Conservation (phyloP, 2,113 vertebrate genomes). For the Chaenocephalus aceratus region DNA sequence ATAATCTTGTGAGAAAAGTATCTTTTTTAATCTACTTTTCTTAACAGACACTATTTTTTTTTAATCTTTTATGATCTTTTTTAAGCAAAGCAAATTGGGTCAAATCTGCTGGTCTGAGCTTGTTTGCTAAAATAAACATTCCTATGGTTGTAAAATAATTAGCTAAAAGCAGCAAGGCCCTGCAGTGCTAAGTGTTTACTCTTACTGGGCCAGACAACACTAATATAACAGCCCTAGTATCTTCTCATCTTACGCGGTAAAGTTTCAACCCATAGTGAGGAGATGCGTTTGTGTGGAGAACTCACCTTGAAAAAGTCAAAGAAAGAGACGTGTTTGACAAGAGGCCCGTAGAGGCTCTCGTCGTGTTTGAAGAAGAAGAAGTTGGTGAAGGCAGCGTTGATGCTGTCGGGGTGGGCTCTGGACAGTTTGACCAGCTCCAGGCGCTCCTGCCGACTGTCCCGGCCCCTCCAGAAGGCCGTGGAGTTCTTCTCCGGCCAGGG, state of each 20-base stretch:
- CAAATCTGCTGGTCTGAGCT: not conserved
- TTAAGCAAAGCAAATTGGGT: not conserved
- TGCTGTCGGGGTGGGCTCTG: slow-evolving; percentile 87
- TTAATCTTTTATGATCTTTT: not conserved
- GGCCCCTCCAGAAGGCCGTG: slow-evolving; percentile 95
- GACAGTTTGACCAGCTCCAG: slow-evolving; percentile 95
- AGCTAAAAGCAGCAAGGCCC: not conserved
- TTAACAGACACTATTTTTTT: not conserved
- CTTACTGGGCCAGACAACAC: not conserved
- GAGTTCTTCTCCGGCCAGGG: slow-evolving; percentile 90
- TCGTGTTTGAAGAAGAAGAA: slow-evolving; percentile 99
- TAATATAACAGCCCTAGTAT: too few relatives aligned
- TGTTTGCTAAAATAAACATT: not conserved
- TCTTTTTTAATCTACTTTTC: not conserved
- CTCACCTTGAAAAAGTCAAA: slow-evolving; percentile 99
- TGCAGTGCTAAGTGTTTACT: not conserved
- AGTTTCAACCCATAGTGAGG: not conserved
- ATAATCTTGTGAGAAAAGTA: not conserved
- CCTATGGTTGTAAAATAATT: not conserved
- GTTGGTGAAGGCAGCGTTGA: slow-evolving; percentile 98
- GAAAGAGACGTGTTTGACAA: slow-evolving; percentile 98
- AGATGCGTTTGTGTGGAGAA: not conserved
- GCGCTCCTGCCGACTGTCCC: slow-evolving; percentile 95
- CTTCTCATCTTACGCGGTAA: not conserved
- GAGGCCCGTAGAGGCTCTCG: slow-evolving; percentile 94